phyloP scores from a whole-genome alignment of 2,888 invertebrate genomes.

The Apamea anceps region DNA sequence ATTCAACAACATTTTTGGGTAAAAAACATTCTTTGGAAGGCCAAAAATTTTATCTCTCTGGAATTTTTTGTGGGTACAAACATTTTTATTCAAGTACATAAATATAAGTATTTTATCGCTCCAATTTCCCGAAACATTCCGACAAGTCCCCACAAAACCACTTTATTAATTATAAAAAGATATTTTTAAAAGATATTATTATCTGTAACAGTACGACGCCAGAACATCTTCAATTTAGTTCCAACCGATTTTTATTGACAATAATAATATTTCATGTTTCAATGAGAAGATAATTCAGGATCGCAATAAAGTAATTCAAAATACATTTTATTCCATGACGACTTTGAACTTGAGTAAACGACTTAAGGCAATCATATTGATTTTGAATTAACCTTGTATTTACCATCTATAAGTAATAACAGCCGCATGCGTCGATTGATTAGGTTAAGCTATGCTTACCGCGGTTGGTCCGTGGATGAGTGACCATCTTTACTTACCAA shows the following conservation, averaged over 20 bases:
- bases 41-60: neutral
- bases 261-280: constrained; percentile 66
- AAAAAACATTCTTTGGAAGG: neutral
- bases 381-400: constrained; percentile 38
- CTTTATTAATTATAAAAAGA: constrained; percentile 27
- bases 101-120: constrained; percentile 43
- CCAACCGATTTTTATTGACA: constrained; percentile 60
- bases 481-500: neutral
- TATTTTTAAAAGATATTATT: constrained; percentile 12
- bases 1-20: too few relatives aligned
- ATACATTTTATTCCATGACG: constrained; percentile 60
- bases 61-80: neutral
- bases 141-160: neutral
- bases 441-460: neutral
- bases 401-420: neutral
- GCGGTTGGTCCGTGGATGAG: neutral
- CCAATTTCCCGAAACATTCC: constrained; percentile 49
- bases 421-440: neutral
- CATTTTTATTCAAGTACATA: neutral
- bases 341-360: constrained; percentile 54
- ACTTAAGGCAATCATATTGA: constrained; percentile 48
- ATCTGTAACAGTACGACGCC: constrained; percentile 8
- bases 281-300: constrained; percentile 58
- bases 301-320: constrained; percentile 58
- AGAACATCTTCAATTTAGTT: constrained; percentile 54